Percentiles rank a stretch among this genome's conserved stretches.
Conservation (phyloP, 2,888 invertebrate genomes). For the Hydraecia micacea region DNA sequence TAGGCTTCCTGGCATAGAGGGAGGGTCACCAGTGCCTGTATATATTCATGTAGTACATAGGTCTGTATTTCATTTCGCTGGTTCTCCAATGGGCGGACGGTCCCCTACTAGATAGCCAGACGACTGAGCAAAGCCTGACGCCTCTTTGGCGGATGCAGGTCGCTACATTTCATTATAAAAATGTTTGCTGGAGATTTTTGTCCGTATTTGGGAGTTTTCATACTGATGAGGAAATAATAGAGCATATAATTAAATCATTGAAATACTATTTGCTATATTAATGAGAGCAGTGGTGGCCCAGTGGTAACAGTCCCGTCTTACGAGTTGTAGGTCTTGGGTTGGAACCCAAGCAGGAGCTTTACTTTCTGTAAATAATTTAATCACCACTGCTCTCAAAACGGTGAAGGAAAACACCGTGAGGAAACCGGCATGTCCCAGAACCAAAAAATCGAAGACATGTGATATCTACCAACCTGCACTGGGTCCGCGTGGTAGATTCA, state of each 20-base stretch:
- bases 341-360: neutral
- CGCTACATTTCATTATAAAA: neutral
- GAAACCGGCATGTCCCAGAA: neutral
- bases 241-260: neutral
- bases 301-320: neutral
- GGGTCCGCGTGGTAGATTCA: neutral
- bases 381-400: neutral
- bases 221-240: neutral
- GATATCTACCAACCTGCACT: neutral
- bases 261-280: neutral
- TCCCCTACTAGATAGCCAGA: neutral
- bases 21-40: neutral
- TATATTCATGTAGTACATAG: neutral
- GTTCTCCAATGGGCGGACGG: neutral
- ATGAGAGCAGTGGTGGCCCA: neutral
- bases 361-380: neutral
- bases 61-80: slow-evolving; percentile 9
- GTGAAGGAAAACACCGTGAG: neutral
- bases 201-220: neutral
- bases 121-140: slow-evolving; percentile 18
- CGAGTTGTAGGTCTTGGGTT: neutral
- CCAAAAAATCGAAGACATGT: neutral
- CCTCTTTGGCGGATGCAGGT: neutral
- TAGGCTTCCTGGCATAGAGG: neutral
- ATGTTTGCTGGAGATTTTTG: neutral